Percentiles rank a stretch among this genome's conserved stretches.
phyloP scores from a whole-genome alignment of 2,888 invertebrate genomes.

The Holacanthella duospinosa region DNA sequence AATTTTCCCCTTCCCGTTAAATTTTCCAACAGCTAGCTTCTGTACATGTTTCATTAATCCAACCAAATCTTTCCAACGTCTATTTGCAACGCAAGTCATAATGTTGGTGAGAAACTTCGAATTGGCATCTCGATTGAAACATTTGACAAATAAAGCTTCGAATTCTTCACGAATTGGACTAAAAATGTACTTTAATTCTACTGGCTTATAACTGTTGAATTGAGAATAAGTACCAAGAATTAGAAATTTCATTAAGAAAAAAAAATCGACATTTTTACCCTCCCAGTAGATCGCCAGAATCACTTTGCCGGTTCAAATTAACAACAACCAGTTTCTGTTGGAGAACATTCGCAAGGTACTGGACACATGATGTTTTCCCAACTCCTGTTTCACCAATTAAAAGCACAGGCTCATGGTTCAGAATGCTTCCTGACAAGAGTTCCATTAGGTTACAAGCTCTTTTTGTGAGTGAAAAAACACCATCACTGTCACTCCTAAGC shows the following conservation, averaged over 20 bases:
- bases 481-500: constrained; percentile 13
- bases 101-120: constrained; percentile 69
- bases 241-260: too few relatives aligned
- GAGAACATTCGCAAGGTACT: constrained; percentile 73
- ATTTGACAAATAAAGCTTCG: constrained; percentile 60
- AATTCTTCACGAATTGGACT: constrained; percentile 72
- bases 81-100: constrained; percentile 56
- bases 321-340: constrained; percentile 81
- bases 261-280: too few relatives aligned
- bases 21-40: constrained; percentile 40
- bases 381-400: constrained; percentile 97
- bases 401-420: constrained; percentile 75
- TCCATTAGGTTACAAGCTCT: constrained; percentile 74
- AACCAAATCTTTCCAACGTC: constrained; percentile 61
- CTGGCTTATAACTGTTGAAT: constrained; percentile 93
- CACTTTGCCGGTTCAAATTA: constrained; percentile 98
- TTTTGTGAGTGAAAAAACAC: constrained; percentile 65
- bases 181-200: constrained; percentile 74
- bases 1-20: constrained; percentile 25
- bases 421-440: constrained; percentile 72
- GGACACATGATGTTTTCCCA: constrained; percentile 91
- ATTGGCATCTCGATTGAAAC: constrained; percentile 71
- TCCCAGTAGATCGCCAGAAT: constrained; percentile 89
- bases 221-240: too few relatives aligned
- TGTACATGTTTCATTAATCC: constrained; percentile 65